phyloP scores from a whole-genome alignment of 2,797 vertebrate genomes.

The Lophius americanus region DNA sequence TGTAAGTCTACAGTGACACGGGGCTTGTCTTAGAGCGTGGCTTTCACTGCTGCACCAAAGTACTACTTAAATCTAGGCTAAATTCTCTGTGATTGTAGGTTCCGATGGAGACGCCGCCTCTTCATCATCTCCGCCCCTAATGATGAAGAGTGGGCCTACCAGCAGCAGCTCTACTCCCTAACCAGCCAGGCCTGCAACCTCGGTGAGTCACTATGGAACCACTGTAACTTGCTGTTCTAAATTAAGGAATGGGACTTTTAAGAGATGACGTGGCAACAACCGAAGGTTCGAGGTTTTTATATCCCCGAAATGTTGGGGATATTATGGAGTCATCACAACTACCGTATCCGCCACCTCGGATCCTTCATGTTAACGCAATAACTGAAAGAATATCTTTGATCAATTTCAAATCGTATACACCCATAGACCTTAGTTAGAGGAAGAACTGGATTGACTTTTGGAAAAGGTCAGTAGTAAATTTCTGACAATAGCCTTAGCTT shows the following conservation, averaged over 20 bases:
- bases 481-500: no score
- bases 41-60: conserved; percentile 44
- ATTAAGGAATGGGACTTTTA: neutral
- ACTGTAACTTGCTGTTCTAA: neutral
- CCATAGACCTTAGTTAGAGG: no score
- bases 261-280: neutral
- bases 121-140: conserved; percentile 95
- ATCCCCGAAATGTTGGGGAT: no score
- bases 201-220: conserved; percentile 80
- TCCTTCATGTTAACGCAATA: no score
- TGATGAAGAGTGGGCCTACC: conserved; percentile 98
- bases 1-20: conserved; percentile 16
- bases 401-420: no score
- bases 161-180: conserved; percentile 95
- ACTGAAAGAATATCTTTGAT: no score
- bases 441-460: no score
- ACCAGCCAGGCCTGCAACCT: conserved; percentile 97
- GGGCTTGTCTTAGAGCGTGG: conserved; percentile 17
- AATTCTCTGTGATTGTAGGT: conserved; percentile 80
- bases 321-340: no score
- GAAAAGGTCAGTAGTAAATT: no score
- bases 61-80: conserved; percentile 44
- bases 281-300: no score
- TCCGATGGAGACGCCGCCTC: conserved; percentile 95
- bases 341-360: no score